Evolutionary conservation across 2,888 invertebrate genomes (phyloP).

Genomic region (Corbicula japonica): DNA sequence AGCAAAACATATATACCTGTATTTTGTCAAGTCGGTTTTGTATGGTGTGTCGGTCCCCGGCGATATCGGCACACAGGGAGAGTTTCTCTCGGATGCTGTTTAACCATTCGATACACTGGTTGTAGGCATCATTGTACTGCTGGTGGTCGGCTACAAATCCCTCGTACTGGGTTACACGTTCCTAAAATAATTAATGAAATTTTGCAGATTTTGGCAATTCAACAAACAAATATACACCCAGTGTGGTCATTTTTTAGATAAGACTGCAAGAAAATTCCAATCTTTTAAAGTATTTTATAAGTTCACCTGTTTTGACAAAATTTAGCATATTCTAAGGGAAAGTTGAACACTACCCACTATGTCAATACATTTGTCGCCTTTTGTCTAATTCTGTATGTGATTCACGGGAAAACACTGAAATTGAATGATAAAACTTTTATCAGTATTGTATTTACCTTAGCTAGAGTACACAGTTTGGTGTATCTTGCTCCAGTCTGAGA

Average conservation of each 20-base stretch:
- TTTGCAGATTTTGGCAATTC: too few species aligned
- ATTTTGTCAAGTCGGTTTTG: constrained; percentile 93
- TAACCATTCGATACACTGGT: constrained; percentile 89
- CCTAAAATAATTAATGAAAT: constrained; percentile 68
- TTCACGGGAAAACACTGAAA: too few species aligned
- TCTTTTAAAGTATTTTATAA: not conserved
- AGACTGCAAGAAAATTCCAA: too few species aligned
- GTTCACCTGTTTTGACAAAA: too few species aligned
- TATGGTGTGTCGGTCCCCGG: constrained; percentile 94
- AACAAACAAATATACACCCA: too few species aligned
- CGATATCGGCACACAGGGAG: constrained; percentile 92
- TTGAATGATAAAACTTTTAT: too few species aligned
- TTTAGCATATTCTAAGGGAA: too few species aligned
- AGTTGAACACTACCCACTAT: too few species aligned
- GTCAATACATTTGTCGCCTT: too few species aligned
- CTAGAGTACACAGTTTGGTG: constrained; percentile 78
- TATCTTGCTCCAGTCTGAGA: constrained; percentile 78
- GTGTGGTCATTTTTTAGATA: too few species aligned
- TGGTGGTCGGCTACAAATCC: constrained; percentile 95
- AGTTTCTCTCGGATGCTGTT: constrained; percentile 96
- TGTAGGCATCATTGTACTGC: constrained; percentile 88
- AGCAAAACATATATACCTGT: too few species aligned
- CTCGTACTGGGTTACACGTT: constrained; percentile 90
- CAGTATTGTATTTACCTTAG: constrained; percentile 80
- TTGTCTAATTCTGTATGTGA: too few species aligned